Percentiles rank a stretch among this genome's conserved stretches.
These are phyloP conservation scores for Ivindomyrus marchei DNA, from an alignment of 2,113 vertebrate species.

Conservation along the genomic window DNA sequence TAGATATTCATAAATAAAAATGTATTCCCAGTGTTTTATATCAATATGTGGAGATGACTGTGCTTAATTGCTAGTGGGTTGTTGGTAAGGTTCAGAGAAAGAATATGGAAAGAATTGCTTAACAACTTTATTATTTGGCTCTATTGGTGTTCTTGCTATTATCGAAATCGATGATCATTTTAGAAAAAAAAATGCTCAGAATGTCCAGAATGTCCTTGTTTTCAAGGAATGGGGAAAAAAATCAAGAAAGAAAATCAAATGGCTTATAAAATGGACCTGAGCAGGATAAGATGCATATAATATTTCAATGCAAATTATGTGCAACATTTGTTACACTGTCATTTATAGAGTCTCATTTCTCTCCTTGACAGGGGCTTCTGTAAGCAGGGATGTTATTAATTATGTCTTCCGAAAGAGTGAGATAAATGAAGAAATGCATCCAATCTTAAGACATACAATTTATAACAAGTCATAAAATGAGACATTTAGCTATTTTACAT, in stretches of 20 bases:
- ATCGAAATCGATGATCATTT: background rate
- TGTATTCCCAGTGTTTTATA: background rate
- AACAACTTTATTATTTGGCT: background rate
- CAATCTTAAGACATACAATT: background rate
- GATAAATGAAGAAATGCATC: background rate
- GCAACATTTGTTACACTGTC: background rate
- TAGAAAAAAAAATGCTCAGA: background rate
- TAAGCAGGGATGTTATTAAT: background rate
- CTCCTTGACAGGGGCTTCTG: background rate
- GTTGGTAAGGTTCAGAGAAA: background rate
- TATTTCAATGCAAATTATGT: background rate
- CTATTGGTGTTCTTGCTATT: background rate
- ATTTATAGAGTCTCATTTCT: background rate
- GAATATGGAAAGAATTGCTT: background rate
- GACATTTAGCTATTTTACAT: background rate
- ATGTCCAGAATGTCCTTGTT: background rate
- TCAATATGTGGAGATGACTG: background rate
- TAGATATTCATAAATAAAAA: background rate
- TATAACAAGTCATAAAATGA: background rate
- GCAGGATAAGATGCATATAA: background rate
- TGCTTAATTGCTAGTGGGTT: background rate
- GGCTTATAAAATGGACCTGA: background rate
- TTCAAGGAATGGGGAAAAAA: background rate
- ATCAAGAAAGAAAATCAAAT: background rate
- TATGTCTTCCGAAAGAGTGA: background rate